Evolutionary conservation across 35 echinoderm and acorn worm genomes (phyloP), one percentile per base, ranked within the genome.

Genomic region (Heliocidaris erythrogramma): DNA sequence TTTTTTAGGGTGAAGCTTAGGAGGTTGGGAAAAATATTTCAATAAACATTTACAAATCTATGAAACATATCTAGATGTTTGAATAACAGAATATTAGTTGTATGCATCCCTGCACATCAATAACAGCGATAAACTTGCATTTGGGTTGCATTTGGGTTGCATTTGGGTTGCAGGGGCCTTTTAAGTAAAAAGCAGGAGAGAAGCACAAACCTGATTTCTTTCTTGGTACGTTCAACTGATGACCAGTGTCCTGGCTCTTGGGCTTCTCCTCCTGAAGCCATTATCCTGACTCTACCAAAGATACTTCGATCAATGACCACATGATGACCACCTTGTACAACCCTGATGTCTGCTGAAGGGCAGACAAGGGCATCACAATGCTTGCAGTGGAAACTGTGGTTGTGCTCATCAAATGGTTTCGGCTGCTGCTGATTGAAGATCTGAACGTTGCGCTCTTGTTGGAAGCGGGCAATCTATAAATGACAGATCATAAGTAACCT

Each of bases 301-400:
- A 92, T 48, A 18, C 17, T 11, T 2, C 11, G 48, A 59, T 49
- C 4, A 13, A 59, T 56, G 91, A 92, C 91, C n/a, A 92, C 91
- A n/a, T 92, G 91, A 30, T 92, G 91, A 30, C 91, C 91, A 21
- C 91, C 91, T 27, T 14, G 17, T 27, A 92, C 29, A 30, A 92
- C 47, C 49, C 49, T 49, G 91, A 92, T 92, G 47, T 92, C 91
- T 27, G 1, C 29, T 21, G 91, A 92, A 13, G 6, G 5, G 50
- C 91, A 92, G 13, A 59, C 91, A 21, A 56, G 24, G 11, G 11
- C 91, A 13, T 59, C 21, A 48, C 91, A 92, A 30, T 59, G 10
- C 21, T 59, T 49, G 49, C 91, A 92, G 14, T 48, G 91, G 49
- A 48, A 92, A 32, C 48, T 48, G n/a, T 49, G 49, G 49, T 92